phyloP scores from a whole-genome alignment of 2,113 vertebrate genomes.

The Salminus brasiliensis region DNA sequence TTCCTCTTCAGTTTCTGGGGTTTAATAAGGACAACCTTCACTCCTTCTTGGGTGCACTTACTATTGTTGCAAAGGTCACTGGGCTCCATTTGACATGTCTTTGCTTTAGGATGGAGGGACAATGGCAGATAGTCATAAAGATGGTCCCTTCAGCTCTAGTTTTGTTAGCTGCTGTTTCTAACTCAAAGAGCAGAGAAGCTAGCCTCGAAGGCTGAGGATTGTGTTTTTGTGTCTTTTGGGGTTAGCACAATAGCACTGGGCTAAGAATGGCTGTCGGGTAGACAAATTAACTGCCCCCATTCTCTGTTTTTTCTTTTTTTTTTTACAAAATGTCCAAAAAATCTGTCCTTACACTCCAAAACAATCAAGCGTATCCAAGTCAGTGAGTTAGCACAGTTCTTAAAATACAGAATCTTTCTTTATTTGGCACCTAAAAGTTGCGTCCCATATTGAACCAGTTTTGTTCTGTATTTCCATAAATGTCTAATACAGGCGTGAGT shows the following conservation, averaged over 20 bases:
- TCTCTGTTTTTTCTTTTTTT: not conserved
- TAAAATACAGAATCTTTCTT: too few relatives aligned
- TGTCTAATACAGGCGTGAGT: too few relatives aligned
- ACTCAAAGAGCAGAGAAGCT: not conserved
- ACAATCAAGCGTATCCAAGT: not conserved
- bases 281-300: not conserved
- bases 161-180: constrained; percentile 3
- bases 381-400: not conserved
- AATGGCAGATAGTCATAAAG: constrained; percentile 25
- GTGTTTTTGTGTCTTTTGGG: constrained; percentile 25
- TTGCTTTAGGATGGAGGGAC: not conserved
- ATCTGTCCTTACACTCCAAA: not conserved
- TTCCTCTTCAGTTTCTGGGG: not conserved
- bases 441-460: too few relatives aligned
- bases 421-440: too few relatives aligned
- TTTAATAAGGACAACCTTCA: constrained; percentile 2
- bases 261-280: not conserved
- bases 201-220: not conserved
- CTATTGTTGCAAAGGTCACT: constrained; percentile 14
- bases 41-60: not conserved
- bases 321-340: not conserved
- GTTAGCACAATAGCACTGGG: not conserved
- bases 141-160: not conserved
- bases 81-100: constrained; percentile 2
- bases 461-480: too few relatives aligned